Percentiles rank a stretch among this genome's conserved stretches.
These are phyloP conservation scores for Stenolophus ochropezus DNA, from an alignment of 2,888 invertebrate species.

Conservation along the genomic window DNA sequence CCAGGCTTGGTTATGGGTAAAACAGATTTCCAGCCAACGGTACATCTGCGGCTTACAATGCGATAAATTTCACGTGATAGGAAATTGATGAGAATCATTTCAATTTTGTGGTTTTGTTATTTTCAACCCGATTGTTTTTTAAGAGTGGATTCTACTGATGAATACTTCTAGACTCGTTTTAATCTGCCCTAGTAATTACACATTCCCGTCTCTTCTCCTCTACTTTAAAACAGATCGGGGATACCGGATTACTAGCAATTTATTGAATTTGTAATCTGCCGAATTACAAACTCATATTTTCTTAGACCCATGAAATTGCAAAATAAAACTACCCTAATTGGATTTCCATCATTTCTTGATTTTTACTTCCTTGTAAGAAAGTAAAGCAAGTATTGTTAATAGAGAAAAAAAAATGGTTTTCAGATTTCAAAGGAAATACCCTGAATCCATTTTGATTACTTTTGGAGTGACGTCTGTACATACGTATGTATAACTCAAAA, in stretches of 20 bases:
- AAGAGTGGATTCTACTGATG: not conserved
- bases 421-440: too few species aligned
- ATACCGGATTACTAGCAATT: not conserved
- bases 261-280: not conserved
- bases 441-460: too few species aligned
- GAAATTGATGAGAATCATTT: constrained; percentile 58
- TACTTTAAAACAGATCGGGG: not conserved
- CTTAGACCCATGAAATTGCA: too few species aligned
- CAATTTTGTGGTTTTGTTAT: constrained; percentile 48
- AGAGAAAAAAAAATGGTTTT: too few species aligned
- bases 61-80: constrained; percentile 57
- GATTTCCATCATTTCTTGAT: too few species aligned
- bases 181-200: not conserved
- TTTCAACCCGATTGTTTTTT: constrained; percentile 23
- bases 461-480: too few species aligned
- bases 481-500: too few species aligned
- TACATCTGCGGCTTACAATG: constrained; percentile 57
- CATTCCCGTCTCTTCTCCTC: not conserved
- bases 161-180: not conserved
- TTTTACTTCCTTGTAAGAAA: too few species aligned
- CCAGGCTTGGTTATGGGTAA: constrained; percentile 34
- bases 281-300: too few species aligned
- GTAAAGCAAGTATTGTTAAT: too few species aligned
- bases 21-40: constrained; percentile 34
- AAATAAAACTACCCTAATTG: too few species aligned